Evolutionary conservation across 2,797 vertebrate genomes (phyloP), one percentile per base, ranked within the genome.

Genomic region (Craterocephalus amniculus): DNA sequence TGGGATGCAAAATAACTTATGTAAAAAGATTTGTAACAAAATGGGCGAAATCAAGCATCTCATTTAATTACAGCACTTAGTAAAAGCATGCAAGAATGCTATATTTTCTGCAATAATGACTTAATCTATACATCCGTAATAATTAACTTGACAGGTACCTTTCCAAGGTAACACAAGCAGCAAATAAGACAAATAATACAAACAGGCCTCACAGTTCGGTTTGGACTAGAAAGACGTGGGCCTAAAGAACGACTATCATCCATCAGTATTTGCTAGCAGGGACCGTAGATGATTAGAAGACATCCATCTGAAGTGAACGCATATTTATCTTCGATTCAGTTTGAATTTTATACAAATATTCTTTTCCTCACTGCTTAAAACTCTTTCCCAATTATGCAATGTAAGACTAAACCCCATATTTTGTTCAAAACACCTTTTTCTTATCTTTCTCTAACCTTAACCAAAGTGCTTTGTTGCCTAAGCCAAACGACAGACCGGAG

Each of bases 71-170:
- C 14, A 79, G n/a, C 26, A 75, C 58, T 63, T 62, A 63, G 38
- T 70, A 73, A 16, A 59, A 61, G 43, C 88, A 91, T 90, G 88
- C 86, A 82, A 48, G 58, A 35, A 71, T 60, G 49, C 6, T 7
- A 66, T 63, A 74, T 66, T 66, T 18, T 22, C 66, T n/a, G 34
- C 16, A 74, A 60, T 32, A 58, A 16, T 52, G 34, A 27, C 71
- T 82, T 72, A 6, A 56, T 66, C n/a, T 8, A 56, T 66, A 20
- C 62, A 31, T 72, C 56, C 57, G 67, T 82, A 87, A 85, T 85
- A 83, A 73, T 87, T 86, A 92, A 88, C 87, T 88, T 91, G 86
- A 84, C 78, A 78, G 73, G 63, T 72, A 75, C 56, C 59, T 36
- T 84, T 67, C 58, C 75, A 22, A 16, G 58, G 45, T 59, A 24